Conservation (phyloP, 2,797 vertebrate species). For the Aphelocoma californica region DNA sequence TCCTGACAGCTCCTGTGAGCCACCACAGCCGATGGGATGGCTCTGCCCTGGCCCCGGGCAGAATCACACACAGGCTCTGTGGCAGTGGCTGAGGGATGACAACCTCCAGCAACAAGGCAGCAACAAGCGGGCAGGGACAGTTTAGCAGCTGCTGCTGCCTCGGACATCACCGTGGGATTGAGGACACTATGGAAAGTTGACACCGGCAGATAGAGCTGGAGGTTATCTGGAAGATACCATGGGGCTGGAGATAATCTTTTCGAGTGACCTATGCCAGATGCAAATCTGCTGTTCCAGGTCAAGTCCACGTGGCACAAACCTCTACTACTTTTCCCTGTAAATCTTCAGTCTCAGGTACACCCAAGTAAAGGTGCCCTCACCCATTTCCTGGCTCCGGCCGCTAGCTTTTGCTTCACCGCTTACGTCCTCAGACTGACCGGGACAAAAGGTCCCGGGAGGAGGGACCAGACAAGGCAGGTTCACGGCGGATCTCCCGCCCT, state of each 20-base stretch:
- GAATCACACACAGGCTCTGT: background rate
- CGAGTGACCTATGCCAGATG: background rate
- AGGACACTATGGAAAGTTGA: background rate
- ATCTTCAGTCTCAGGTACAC: background rate
- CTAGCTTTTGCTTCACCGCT: background rate
- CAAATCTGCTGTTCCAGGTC: background rate
- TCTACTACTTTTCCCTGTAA: background rate
- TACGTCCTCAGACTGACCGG: background rate
- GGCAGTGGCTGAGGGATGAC: background rate
- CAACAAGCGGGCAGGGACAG: background rate
- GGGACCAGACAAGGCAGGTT: fast-evolving
- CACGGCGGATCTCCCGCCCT: fast-evolving
- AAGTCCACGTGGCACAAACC: background rate
- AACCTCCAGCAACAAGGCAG: background rate
- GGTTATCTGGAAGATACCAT: fast-evolving
- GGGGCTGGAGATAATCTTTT: background rate
- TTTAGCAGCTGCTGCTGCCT: background rate
- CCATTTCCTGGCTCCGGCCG: background rate
- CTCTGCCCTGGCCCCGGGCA: fast-evolving
- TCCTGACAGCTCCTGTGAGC: background rate
- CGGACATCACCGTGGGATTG: fast-evolving
- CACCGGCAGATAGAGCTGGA: background rate
- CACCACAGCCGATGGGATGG: fast-evolving
- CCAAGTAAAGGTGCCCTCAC: background rate
- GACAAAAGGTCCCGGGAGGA: fast-evolving